phyloP scores from a whole-genome alignment of 2,888 invertebrate genomes.

The Idaea aversata region DNA sequence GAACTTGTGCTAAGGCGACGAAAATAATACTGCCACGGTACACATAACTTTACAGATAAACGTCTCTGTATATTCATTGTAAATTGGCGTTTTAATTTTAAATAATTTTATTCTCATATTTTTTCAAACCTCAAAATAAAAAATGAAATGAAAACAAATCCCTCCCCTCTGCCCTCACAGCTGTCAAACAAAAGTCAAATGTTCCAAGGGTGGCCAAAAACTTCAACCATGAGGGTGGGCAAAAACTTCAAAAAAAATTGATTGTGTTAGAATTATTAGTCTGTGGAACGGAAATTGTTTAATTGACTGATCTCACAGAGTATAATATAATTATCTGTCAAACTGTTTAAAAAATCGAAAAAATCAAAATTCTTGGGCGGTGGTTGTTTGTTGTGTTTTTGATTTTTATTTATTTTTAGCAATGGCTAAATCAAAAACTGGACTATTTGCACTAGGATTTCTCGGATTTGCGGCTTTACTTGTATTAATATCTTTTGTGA shows the following conservation, averaged over 20 bases:
- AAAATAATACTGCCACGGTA: conserved; percentile 14
- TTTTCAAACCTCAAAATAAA: not conserved
- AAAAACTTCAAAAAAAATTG: not conserved
- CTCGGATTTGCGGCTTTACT: conserved; percentile 85
- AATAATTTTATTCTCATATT: not conserved
- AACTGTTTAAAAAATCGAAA: conserved; percentile 6
- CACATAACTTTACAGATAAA: conserved; percentile 7
- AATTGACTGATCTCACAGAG: not conserved
- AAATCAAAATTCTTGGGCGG: conserved; percentile 20
- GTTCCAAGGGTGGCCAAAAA: not conserved
- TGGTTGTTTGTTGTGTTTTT: conserved; percentile 6
- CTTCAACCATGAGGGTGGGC: not conserved
- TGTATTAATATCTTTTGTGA: conserved; percentile 89
- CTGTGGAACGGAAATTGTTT: not conserved
- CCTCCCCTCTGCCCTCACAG: not conserved
- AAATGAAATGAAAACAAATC: not conserved
- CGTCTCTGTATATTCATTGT: conserved; percentile 22
- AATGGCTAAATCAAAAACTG: conserved; percentile 84
- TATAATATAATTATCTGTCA: no score
- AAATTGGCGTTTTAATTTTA: not conserved
- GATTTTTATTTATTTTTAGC: conserved; percentile 6
- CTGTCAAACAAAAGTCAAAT: not conserved
- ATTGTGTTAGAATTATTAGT: not conserved
- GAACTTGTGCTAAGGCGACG: conserved; percentile 11
- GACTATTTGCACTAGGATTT: conserved; percentile 83